phyloP scores from a whole-genome alignment of 2,113 vertebrate species.

The Rhea pennata region DNA sequence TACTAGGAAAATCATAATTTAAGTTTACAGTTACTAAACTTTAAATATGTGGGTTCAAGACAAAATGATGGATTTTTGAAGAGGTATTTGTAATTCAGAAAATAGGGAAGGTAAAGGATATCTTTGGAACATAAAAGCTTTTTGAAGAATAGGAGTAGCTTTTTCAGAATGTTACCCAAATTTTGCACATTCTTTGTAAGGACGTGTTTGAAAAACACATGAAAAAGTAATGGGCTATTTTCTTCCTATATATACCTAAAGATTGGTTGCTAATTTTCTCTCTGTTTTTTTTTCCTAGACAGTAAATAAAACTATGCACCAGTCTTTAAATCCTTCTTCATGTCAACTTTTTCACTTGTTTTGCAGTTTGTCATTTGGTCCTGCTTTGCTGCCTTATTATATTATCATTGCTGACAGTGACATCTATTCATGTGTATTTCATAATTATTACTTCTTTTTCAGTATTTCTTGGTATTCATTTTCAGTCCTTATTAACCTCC shows the following conservation, averaged over 20 bases:
- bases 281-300: neutral
- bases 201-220: neutral
- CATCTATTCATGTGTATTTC: neutral
- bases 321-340: neutral
- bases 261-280: neutral
- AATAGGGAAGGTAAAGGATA: neutral
- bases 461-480: neutral
- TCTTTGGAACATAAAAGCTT: neutral
- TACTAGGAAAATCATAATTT: neutral
- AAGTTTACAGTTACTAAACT: neutral
- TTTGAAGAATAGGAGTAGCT: neutral
- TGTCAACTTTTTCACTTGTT: neutral
- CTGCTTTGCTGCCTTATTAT: neutral
- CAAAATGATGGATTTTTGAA: slow-evolving; percentile 11
- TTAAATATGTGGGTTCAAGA: neutral
- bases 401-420: neutral
- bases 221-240: neutral
- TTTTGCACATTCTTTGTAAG: neutral
- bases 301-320: neutral
- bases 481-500: neutral
- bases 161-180: neutral
- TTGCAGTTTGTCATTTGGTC: neutral
- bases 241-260: neutral
- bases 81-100: neutral
- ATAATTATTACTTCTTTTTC: neutral